These are phyloP conservation scores for Phoenoteleia sp. DNA, from an alignment of 2,888 invertebrate genomes.

Conservation along the genomic window DNA sequence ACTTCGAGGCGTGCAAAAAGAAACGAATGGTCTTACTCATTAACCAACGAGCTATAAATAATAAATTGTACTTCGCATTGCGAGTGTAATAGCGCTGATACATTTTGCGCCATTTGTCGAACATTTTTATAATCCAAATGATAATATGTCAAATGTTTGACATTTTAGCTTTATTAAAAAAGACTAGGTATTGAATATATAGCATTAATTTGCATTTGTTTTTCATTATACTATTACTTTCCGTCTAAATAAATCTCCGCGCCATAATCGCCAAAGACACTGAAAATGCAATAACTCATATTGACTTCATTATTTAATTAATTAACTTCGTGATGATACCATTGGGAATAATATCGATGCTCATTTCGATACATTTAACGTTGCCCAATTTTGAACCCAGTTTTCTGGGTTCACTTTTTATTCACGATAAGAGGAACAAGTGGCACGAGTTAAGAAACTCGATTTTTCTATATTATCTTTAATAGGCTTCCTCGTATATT, in stretches of 20 bases:
- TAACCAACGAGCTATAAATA: constrained; percentile 76
- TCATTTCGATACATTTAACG: too few relatives aligned
- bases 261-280: background rate
- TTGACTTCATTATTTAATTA: constrained; percentile 10
- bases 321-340: too few relatives aligned
- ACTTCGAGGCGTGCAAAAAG: constrained; percentile 63
- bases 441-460: background rate
- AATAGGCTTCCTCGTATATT: constrained; percentile 9
- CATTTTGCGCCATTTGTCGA: constrained; percentile 71
- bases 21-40: constrained; percentile 75
- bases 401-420: too few relatives aligned
- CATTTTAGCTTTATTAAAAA: constrained; percentile 43
- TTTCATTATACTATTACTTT: constrained; percentile 18
- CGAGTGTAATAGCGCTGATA: constrained; percentile 64
- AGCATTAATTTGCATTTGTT: constrained; percentile 40
- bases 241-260: constrained; percentile 1
- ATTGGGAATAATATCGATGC: too few relatives aligned
- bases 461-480: constrained; percentile 22
- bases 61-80: constrained; percentile 65
- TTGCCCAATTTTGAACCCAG: too few relatives aligned
- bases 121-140: constrained; percentile 50
- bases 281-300: constrained; percentile 5
- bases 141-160: constrained; percentile 50
- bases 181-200: constrained; percentile 28
- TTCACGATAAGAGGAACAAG: too few relatives aligned